These are phyloP conservation scores for Chrysoperla carnea DNA, from an alignment of 1,140 invertebrate species.

Conservation along the genomic window DNA sequence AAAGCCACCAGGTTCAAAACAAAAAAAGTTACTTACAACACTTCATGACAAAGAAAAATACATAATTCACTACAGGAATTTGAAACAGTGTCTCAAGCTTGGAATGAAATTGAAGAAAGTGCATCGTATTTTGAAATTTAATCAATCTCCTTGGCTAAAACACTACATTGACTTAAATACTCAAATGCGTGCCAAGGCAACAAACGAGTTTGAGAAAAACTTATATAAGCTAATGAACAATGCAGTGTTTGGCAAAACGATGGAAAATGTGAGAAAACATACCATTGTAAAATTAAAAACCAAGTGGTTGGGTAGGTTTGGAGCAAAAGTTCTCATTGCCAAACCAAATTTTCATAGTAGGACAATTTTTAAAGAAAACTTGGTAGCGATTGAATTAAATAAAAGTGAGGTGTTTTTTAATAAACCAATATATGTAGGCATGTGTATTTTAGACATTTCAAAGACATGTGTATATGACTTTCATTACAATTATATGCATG, in stretches of 20 bases:
- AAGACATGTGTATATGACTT: constrained; percentile 6
- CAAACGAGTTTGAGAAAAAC: constrained; percentile 23
- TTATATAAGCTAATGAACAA: constrained; percentile 28
- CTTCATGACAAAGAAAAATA: constrained; percentile 15
- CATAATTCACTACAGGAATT: constrained; percentile 19
- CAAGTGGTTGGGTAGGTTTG: constrained; percentile 10
- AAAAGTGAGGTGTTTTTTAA: constrained; percentile 3
- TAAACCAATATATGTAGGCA: constrained; percentile 5
- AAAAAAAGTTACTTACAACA: constrained; percentile 8
- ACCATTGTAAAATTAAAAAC: constrained; percentile 17
- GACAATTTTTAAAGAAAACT: constrained; percentile 11
- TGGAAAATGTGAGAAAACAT: constrained; percentile 22
- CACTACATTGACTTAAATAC: constrained; percentile 22
- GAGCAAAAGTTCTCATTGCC: constrained; percentile 12
- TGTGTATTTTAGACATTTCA: constrained; percentile 4
- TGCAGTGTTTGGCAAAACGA: constrained; percentile 24
- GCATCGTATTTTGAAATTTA: constrained; percentile 18
- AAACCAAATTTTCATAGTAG: constrained; percentile 13
- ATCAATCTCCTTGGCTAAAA: constrained; percentile 19
- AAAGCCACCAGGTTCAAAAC: constrained; percentile 5
- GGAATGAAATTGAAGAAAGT: constrained; percentile 19
- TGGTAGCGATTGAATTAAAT: constrained; percentile 4
- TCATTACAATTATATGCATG: constrained; percentile 8
- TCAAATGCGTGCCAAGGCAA: constrained; percentile 12
- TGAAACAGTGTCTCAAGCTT: constrained; percentile 14